phyloP scores from a whole-genome alignment of 2,888 invertebrate species.

The Ditylenchus weischeri region DNA sequence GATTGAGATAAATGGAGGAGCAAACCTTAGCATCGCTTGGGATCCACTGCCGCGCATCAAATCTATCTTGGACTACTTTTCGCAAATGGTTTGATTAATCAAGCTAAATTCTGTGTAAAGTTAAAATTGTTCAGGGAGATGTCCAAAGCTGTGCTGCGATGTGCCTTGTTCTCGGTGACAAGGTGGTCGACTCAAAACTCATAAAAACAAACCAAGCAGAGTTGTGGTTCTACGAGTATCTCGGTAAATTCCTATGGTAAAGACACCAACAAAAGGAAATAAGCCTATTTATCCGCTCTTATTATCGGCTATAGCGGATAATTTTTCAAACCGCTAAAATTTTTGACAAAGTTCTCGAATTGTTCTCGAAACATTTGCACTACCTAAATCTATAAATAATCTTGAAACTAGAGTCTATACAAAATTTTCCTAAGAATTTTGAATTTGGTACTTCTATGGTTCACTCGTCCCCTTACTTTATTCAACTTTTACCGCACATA shows the following conservation, averaged over 20 bases:
- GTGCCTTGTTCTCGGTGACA: conserved; percentile 32
- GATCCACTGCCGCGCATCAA: conserved; percentile 28
- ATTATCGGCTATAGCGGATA: too few relatives aligned
- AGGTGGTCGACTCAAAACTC: conserved; percentile 22
- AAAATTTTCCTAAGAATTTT: too few relatives aligned
- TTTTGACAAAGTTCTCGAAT: too few relatives aligned
- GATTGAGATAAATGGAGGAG: conserved; percentile 8
- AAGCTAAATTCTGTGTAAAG: not conserved
- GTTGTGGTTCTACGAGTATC: conserved; percentile 27
- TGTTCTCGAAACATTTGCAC: too few relatives aligned
- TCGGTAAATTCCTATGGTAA: conserved; percentile 17
- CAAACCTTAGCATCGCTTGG: conserved; percentile 9
- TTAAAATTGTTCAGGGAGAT: conserved; percentile 28
- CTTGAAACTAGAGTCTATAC: too few relatives aligned
- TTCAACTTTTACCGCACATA: too few relatives aligned
- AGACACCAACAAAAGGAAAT: too few relatives aligned
- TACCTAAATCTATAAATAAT: too few relatives aligned
- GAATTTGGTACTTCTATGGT: too few relatives aligned
- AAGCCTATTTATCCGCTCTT: too few relatives aligned
- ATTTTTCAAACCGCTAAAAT: too few relatives aligned
- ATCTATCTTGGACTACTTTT: conserved; percentile 28
- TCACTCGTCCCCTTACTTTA: too few relatives aligned
- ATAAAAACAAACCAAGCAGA: conserved; percentile 25
- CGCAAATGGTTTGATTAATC: conserved; percentile 23
- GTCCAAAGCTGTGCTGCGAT: conserved; percentile 31